Percentiles rank a stretch among this genome's conserved stretches.
These are phyloP conservation scores for Drepana falcataria DNA, from an alignment of 2,888 invertebrate genomes.

Conservation along the genomic window DNA sequence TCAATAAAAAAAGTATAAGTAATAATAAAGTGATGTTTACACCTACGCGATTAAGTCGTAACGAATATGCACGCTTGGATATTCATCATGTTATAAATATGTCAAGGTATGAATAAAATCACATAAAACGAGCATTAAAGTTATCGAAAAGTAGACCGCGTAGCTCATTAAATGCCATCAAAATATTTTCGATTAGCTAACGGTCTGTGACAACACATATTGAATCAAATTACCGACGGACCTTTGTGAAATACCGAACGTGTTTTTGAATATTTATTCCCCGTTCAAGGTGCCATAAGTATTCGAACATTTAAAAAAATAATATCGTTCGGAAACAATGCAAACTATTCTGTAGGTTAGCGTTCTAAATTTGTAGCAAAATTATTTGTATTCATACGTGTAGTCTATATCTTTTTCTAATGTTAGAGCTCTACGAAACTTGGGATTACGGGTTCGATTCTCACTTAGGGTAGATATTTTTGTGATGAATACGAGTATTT, in stretches of 20 bases:
- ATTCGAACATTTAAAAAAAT: conserved; percentile 10
- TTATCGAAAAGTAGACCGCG: conserved; percentile 25
- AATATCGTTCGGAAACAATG: neutral
- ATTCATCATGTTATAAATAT: neutral
- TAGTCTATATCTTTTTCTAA: too few species aligned
- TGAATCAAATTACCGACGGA: conserved; percentile 48
- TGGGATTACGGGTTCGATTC: too few species aligned
- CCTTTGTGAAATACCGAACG: conserved; percentile 55
- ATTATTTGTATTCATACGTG: neutral
- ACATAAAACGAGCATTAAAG: conserved; percentile 14
- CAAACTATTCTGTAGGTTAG: neutral
- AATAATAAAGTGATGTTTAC: too few species aligned
- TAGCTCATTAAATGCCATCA: conserved; percentile 53
- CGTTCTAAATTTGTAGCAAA: neutral
- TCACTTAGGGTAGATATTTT: too few species aligned
- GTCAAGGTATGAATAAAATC: neutral
- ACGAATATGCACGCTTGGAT: too few species aligned
- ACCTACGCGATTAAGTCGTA: too few species aligned
- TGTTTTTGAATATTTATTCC: conserved; percentile 59
- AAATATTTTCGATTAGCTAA: conserved; percentile 56
- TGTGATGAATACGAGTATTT: too few species aligned
- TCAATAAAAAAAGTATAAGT: too few species aligned
- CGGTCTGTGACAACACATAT: conserved; percentile 46
- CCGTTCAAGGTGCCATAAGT: conserved; percentile 54
- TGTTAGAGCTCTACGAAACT: too few species aligned